Evolutionary conservation across 2,888 invertebrate genomes (phyloP), one percentile per base, ranked within the genome.

Genomic region (Hymenopus coronatus): DNA sequence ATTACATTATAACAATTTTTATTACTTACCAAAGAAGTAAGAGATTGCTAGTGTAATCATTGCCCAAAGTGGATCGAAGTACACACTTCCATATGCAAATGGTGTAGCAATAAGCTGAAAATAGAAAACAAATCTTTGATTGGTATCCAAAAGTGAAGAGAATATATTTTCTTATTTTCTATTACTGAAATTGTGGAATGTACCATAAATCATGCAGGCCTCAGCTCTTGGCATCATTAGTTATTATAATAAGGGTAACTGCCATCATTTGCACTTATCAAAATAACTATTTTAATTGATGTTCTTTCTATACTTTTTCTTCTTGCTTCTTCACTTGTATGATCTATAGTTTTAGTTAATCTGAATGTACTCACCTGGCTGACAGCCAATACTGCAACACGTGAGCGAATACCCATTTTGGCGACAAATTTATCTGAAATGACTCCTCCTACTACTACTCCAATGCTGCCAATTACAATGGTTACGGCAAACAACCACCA

Each of bases 401-500:
- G 94, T 0, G 97, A 97, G 90, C 96, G 94, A 83, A 98, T 95
- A 40, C 98, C 98, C 96, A 98, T 96, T 93, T 96, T 97, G 9
- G 97, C 97, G 0, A 98, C 98, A 92, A 98, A 96, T 92, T 97
- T 97, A 93, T 98, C 98, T 0, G 97, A 97, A 3, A 97, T 95
- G 83, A 97, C 94, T 8, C 97, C 96, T 3, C 97, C 97, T 2
- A 94, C 95, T 0, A 96, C 96, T 0, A 96, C 96, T 3, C 97
- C 97, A n/a, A 96, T 93, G 88, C 96, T 96, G 8, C 97, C 98
- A 92, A 98, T 96, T 84, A 97, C 96, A 91, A 98, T 98, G 28
- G 98, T 98, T 81, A 98, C 97, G 0, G 96, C 97, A 92, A 98
- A 98, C 91, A 98, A 93, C 97, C 97, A 97, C 97, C 97, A 97